Base-by-base conservation (phyloP, 2,797 vertebrate genomes). In the Sandelia bainsii region DNA sequence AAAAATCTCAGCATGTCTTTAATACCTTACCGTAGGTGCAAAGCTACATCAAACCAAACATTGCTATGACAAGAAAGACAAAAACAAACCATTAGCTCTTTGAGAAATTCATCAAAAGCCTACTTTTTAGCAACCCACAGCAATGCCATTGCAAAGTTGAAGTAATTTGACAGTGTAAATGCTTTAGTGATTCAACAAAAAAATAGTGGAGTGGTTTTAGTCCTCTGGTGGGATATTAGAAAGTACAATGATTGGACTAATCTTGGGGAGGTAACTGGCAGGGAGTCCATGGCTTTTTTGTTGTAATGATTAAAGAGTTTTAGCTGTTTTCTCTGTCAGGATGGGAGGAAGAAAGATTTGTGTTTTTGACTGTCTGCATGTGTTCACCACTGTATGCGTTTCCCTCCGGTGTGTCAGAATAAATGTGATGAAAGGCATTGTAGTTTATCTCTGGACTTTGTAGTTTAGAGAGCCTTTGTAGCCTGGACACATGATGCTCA, bases 401-500 rank as follows among this genome's bases (percentile, higher is more conserved):
- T 25, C 68, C 20, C 57, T 10, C 60, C 1, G 1, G 64, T 75
- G 72, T 64, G 57, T 54, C 4, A 3, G 75, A 80, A 77, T 85
- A 72, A 77, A 81, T 64, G 50, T 62, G 82, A 89, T 87, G 81
- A 87, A 87, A 85, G 74, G 51, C n/a, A 22, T 52, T 20, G 56
- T 22, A 64, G 61, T 84, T 84, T 75, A 82, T 83, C 76, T 61
- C 44, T 81, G 75, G 74, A 86, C 91, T 91, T 90, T 92, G 87
- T 89, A 89, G 84, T 85, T 70, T 63, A 91, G 88, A 75, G 72
- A 79, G 80, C 74, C 89, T 92, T 91, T 91, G 87, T 85, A 89
- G 85, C 82, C 53, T 49, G 70, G 81, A 88, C 78, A 84, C 82
- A 81, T 81, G 85, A 86, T 67, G 70, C 87, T 91, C 87, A 91